Conservation (phyloP, 2,113 vertebrate species). For the Phalacrocorax pelagicus region DNA sequence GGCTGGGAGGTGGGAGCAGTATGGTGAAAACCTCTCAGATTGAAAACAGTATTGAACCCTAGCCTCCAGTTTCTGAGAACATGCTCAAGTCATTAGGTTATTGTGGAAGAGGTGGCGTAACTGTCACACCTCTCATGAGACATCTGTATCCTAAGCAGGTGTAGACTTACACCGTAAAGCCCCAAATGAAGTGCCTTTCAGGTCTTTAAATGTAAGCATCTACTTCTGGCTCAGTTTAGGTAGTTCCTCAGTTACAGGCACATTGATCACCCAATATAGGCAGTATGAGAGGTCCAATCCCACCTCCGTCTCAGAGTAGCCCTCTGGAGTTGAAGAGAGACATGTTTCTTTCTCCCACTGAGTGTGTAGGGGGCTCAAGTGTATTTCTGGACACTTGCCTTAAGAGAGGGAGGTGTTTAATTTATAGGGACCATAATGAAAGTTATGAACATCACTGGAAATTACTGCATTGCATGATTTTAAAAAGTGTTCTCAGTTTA, state of each 20-base stretch:
- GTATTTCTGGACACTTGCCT: neutral
- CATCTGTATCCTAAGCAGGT: neutral
- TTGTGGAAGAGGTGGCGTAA: neutral
- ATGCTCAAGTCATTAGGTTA: neutral
- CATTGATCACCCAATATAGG: neutral
- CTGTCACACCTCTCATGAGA: neutral
- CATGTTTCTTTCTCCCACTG: neutral
- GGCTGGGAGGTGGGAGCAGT: neutral
- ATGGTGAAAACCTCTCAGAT: neutral
- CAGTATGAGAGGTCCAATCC: neutral
- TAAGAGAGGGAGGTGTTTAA: neutral
- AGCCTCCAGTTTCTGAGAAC: neutral
- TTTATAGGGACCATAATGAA: neutral
- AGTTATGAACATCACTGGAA: neutral
- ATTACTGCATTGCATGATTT: neutral
- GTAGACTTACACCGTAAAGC: neutral
- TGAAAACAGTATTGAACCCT: neutral
- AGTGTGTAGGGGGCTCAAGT: neutral
- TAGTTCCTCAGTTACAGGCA: fast-evolving
- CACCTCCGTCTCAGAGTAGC: neutral
- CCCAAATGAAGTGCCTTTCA: neutral
- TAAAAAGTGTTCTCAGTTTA: neutral
- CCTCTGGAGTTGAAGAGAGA: neutral
- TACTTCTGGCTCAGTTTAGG: neutral
- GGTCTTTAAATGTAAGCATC: neutral